Base-by-base conservation (phyloP, 2,888 invertebrate genomes). In the Chirona hameri region DNA sequence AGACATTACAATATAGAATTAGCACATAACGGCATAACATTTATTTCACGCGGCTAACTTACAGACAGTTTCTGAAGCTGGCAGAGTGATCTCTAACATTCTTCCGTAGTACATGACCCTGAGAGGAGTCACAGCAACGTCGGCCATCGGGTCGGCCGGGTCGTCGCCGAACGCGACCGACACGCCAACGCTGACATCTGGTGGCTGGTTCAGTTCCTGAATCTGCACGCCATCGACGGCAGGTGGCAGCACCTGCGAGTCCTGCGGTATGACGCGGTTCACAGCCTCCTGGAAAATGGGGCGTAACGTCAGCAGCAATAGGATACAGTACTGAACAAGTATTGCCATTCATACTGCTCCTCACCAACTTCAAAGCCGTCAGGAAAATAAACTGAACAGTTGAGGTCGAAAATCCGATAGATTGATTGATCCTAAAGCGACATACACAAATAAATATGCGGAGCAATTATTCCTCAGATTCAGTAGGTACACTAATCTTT, bases 251-350 rank as follows among this genome's bases (percentile, higher is more conserved):
- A 76, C 21, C 76, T 76, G 76, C 18, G 76, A 39, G 39, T 76
- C 76, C 14, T 76, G 76, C 7, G 76, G 76, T 18, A 76, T n/a
- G 1, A 94, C 95, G 87, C 90, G 89, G 85, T 91, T 91, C 76
- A 92, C 90, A 80, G 93, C 93, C 85, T 90, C 89, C 93, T 93
- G 84, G 31, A 87, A 86, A 83, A 82, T 60, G 82, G 79, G 46
- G 60, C 7, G 24, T 21, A 57, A n/a, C n/a, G n/a, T n/a, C n/a
- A n/a, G n/a, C n/a, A n/a, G n/a, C n/a, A n/a, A n/a, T n/a, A n/a
- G n/a, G n/a, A n/a, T n/a, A n/a, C n/a, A n/a, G n/a, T n/a, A n/a
- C n/a, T n/a, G n/a, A n/a, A n/a, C n/a, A n/a, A n/a, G n/a, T n/a
- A n/a, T n/a, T n/a, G n/a, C n/a, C n/a, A n/a, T n/a, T n/a, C n/a